Evolutionary conservation across 2,888 invertebrate genomes (phyloP).

Genomic region (Dryocosmus kuriphilus): DNA sequence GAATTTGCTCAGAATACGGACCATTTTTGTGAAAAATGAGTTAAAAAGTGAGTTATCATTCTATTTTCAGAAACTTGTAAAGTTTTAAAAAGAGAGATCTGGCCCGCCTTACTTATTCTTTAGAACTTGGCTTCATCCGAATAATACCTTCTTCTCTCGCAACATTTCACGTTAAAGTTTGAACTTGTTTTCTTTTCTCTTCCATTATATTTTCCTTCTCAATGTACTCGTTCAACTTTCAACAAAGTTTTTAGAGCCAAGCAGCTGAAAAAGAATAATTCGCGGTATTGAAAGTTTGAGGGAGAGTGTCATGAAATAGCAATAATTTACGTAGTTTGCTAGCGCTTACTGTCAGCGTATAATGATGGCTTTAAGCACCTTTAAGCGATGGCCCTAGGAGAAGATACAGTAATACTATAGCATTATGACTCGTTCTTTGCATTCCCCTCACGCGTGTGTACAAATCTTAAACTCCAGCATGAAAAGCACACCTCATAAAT

Average conservation of each 20-base stretch:
- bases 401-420: constrained; percentile 28
- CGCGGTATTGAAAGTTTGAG: background rate
- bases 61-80: background rate
- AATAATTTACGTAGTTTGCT: constrained; percentile 33
- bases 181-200: background rate
- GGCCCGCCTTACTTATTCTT: background rate
- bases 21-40: background rate
- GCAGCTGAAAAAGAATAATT: background rate
- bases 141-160: background rate
- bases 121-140: background rate
- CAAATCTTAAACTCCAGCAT: constrained; percentile 28
- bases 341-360: constrained; percentile 12
- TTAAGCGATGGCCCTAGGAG: constrained; percentile 36
- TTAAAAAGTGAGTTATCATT: background rate
- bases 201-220: background rate
- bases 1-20: too few relatives aligned
- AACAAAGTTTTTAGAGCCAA: background rate
- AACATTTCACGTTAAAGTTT: constrained; percentile 9
- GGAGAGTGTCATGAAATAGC: background rate
- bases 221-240: background rate
- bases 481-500: constrained; percentile 38
- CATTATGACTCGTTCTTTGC: constrained; percentile 32
- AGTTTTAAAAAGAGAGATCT: background rate
- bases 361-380: constrained; percentile 38
- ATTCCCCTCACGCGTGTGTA: constrained; percentile 31